Conservation (phyloP, 2,888 invertebrate species). For the Crossocerus cetratus region DNA sequence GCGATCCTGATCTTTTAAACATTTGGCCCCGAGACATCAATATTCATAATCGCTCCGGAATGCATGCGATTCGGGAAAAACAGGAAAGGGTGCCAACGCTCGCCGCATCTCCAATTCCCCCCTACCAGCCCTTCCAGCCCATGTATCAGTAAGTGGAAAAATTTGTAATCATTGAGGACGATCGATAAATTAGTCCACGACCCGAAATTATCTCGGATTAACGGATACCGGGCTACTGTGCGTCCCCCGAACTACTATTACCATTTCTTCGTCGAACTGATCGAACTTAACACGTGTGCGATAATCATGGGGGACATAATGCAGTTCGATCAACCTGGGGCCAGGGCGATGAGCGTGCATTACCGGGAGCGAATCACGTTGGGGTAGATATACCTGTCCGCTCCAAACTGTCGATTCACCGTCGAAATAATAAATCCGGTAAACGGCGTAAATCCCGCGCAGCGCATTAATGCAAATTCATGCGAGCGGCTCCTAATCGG, state of each 20-base stretch:
- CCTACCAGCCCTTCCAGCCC: too few species aligned
- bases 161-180: too few species aligned
- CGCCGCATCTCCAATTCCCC: too few species aligned
- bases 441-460: slow-evolving; percentile 69
- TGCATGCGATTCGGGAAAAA: too few species aligned
- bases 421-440: slow-evolving; percentile 73
- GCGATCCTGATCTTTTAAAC: slow-evolving; percentile 19
- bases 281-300: background rate
- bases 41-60: slow-evolving; percentile 26
- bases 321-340: background rate
- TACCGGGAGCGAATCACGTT: background rate
- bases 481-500: slow-evolving; percentile 72
- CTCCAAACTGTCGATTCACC: slow-evolving; percentile 63
- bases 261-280: background rate
- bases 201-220: too few species aligned
- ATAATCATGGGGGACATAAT: slow-evolving; percentile 1
- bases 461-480: slow-evolving; percentile 75
- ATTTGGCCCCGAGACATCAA: slow-evolving; percentile 1
- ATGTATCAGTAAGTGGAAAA: too few species aligned
- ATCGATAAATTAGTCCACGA: too few species aligned
- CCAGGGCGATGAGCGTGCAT: background rate
- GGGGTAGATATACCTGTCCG: slow-evolving; percentile 27
- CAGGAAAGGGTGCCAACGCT: too few species aligned
- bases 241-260: background rate
- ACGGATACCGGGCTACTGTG: too few species aligned